These are phyloP conservation scores for Trichoplusia ni DNA, from an alignment of 1,140 invertebrate species.

Conservation along the genomic window DNA sequence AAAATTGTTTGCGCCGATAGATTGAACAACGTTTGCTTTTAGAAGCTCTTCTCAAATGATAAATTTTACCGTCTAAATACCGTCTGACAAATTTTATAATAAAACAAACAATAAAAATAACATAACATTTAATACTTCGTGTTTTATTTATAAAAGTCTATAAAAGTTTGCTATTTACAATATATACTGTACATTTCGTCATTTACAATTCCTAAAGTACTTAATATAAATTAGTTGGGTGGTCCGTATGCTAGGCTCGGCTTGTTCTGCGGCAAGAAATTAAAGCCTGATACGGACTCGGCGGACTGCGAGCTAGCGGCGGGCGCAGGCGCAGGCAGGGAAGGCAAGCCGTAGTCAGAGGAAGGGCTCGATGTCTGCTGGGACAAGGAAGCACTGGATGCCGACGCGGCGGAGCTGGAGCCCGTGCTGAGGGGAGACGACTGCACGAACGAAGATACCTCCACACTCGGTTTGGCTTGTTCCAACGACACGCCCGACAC, in stretches of 20 bases:
- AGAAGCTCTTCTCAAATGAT: background rate
- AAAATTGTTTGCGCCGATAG: conserved; percentile 51
- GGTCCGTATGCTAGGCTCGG: conserved; percentile 44
- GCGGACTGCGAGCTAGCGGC: conserved; percentile 16
- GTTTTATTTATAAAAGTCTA: conserved; percentile 54
- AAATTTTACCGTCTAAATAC: background rate
- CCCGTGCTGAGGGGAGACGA: conserved; percentile 42
- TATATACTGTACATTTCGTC: conserved; percentile 22
- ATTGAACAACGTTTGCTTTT: background rate
- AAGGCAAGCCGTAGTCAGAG: conserved; percentile 26
- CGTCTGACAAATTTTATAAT: background rate
- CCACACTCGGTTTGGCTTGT: conserved; percentile 66
- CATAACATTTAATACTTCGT: conserved; percentile 26
- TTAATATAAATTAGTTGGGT: conserved; percentile 39
- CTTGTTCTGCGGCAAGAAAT: conserved; percentile 45
- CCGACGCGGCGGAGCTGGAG: conserved; percentile 22
- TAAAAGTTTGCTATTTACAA: conserved; percentile 44
- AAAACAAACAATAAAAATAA: conserved; percentile 8
- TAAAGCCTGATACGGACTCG: conserved; percentile 23
- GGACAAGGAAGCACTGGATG: conserved; percentile 29
- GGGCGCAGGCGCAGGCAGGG: conserved; percentile 26
- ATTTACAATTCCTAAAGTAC: background rate
- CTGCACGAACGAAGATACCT: conserved; percentile 69
- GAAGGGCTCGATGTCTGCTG: conserved; percentile 34
- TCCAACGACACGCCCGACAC: conserved; percentile 69